These are phyloP conservation scores for Hemicentrotus pulcherrimus DNA, from an alignment of 35 echinoderm and acorn worm species.

Conservation along the genomic window DNA sequence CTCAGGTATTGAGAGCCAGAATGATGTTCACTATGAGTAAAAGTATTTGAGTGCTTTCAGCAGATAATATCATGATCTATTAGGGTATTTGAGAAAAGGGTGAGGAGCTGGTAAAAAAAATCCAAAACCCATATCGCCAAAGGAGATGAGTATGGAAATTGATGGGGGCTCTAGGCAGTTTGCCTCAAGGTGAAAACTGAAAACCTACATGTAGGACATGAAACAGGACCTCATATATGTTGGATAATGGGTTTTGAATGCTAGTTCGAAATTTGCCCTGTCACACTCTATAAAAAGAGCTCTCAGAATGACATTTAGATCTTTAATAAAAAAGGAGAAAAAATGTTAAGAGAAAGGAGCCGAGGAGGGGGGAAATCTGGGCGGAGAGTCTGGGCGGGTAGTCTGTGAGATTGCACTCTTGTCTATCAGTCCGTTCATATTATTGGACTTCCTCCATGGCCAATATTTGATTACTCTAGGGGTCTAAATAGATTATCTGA, in stretches of 20 bases:
- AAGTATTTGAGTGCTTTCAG: too few species aligned
- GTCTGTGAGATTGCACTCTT: not conserved
- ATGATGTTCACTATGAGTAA: too few species aligned
- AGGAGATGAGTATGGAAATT: not conserved
- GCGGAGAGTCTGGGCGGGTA: not conserved
- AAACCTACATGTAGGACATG: not conserved
- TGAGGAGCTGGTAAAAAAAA: not conserved
- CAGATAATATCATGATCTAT: too few species aligned
- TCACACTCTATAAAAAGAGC: not conserved
- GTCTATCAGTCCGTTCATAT: not conserved
- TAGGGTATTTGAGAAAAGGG: not conserved
- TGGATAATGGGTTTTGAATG: not conserved
- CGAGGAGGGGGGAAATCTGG: not conserved
- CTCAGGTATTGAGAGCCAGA: too few species aligned
- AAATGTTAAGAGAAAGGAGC: too few species aligned
- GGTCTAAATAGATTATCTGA: slow-evolving; percentile 9
- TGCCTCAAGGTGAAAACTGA: too few species aligned
- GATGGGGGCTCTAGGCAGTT: not conserved
- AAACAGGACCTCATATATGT: not conserved
- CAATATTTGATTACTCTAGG: not conserved
- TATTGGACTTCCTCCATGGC: not conserved
- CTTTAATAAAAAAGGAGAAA: too few species aligned
- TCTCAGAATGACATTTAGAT: too few species aligned
- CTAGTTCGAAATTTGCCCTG: not conserved
- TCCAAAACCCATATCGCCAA: not conserved